phyloP scores from a whole-genome alignment of 2,113 vertebrate genomes.

The Physeter macrocephalus region DNA sequence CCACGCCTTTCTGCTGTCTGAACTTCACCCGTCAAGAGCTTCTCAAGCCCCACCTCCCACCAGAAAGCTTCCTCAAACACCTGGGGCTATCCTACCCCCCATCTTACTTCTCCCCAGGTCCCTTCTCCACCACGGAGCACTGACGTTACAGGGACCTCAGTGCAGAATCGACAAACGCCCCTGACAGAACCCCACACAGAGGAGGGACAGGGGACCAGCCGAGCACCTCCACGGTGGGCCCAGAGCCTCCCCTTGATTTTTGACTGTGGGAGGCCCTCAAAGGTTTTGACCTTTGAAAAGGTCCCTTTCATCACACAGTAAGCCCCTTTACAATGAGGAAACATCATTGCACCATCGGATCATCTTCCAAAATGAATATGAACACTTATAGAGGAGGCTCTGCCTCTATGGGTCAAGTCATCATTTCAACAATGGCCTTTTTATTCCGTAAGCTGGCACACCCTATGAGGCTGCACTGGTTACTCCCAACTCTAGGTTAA shows the following conservation, averaged over 20 bases:
- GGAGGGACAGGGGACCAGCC: neutral
- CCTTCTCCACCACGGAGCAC: fast-evolving
- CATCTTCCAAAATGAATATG: neutral
- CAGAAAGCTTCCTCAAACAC: neutral
- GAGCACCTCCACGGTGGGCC: fast-evolving
- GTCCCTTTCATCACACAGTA: neutral
- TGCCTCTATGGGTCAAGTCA: neutral
- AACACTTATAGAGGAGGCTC: neutral
- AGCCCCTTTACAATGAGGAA: neutral
- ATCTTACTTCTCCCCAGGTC: neutral
- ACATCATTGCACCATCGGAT: neutral
- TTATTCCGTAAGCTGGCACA: neutral
- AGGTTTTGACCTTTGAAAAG: neutral
- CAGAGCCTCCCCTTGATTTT: neutral
- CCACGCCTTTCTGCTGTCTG: neutral
- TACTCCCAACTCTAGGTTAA: neutral
- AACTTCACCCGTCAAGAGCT: neutral
- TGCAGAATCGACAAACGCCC: no score
- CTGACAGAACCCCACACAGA: neutral
- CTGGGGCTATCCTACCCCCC: no score
- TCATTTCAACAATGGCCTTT: neutral
- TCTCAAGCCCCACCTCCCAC: neutral
- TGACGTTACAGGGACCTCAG: neutral
- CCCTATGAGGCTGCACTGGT: neutral
- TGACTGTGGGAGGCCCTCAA: neutral